Evolutionary conservation across 1,140 invertebrate genomes (phyloP), one percentile per base, ranked within the genome.

Genomic region (Euwallacea similis): DNA sequence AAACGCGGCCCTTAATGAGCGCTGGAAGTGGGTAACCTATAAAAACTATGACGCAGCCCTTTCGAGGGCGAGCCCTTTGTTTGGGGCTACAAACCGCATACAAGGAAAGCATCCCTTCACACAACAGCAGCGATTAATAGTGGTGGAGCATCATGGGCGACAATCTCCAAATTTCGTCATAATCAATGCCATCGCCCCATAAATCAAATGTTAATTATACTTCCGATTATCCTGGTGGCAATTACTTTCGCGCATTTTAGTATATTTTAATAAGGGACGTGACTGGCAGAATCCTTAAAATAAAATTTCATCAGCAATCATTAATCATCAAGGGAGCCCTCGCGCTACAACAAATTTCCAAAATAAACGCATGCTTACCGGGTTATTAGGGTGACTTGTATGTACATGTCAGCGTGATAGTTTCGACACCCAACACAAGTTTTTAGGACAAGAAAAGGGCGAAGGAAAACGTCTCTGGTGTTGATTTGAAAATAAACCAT

Each of bases 171-270:
- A 65, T 65, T 65, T 65, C 54, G 63, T 65, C 50, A 54, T 54
- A 47, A 50, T 50, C 63, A 65, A 65, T 65, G 43, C n/a, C 16
- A 2, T 7, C 21, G n/a, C 8, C 21, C 16, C 66, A 69, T 69
- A 50, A 69, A 69, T 69, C 66, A 69, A 69, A 69, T 61, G 66
- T 69, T 69, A 69, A 69, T 69, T 69, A 61, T 61, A 61, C 66
- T 50, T 61, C 66, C 66, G 56, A 60, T 69, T 61, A 69, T 61
- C 13, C 66, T 61, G 56, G 33, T 61, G 66, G 66, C 66, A 69
- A 69, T 69, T 69, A 69, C 66, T 69, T 69, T 69, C 66, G 66
- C 66, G 58, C 66, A 69, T 69, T 69, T 69, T 69, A 69, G 66
- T 69, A 42, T 47, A 61, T 69, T 69, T 69, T 69, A 69, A 69